These are phyloP conservation scores for Amphipyra tragopoginis DNA, from an alignment of 2,888 invertebrate genomes.

Conservation along the genomic window DNA sequence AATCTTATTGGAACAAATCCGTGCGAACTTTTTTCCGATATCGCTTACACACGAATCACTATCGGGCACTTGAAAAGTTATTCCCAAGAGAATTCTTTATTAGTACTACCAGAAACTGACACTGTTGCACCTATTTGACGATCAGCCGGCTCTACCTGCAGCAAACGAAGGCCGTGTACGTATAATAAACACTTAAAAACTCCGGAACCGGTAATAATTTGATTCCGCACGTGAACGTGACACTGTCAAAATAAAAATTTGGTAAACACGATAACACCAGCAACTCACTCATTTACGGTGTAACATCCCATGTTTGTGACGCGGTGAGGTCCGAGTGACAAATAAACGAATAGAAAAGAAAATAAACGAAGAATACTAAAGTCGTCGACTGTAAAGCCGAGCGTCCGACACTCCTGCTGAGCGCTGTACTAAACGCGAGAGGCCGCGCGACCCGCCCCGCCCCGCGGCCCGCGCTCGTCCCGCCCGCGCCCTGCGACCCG, in stretches of 20 bases:
- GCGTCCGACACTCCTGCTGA: conserved; percentile 90
- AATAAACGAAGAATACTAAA: conserved; percentile 90
- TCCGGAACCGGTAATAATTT: conserved; percentile 87
- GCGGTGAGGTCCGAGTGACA: conserved; percentile 79
- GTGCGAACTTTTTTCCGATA: conserved; percentile 70
- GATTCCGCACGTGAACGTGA: conserved; percentile 86
- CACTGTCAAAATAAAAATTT: conserved; percentile 86
- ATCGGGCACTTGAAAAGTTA: conserved; percentile 67
- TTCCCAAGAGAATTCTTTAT: conserved; percentile 74
- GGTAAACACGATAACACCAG: conserved; percentile 73
- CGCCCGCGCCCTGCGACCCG: conserved; percentile 81
- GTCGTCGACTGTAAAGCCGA: conserved; percentile 86
- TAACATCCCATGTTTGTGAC: conserved; percentile 78
- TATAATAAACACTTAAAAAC: conserved; percentile 87
- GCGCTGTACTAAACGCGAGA: conserved; percentile 89
- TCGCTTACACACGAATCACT: conserved; percentile 63
- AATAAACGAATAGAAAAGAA: conserved; percentile 90
- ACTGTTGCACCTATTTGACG: conserved; percentile 78
- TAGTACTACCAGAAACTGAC: conserved; percentile 72
- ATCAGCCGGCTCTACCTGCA: conserved; percentile 84
- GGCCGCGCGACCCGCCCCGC: conserved; percentile 84
- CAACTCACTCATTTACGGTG: conserved; percentile 75
- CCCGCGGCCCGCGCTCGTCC: conserved; percentile 74
- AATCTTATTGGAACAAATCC: conserved; percentile 78
- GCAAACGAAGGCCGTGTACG: conserved; percentile 84